A percentile compares a stretch with the other conserved stretches of the same genome.
These are phyloP conservation scores for Stenopsyche tienmushanensis DNA, from an alignment of 1,140 invertebrate species.

Conservation along the genomic window DNA sequence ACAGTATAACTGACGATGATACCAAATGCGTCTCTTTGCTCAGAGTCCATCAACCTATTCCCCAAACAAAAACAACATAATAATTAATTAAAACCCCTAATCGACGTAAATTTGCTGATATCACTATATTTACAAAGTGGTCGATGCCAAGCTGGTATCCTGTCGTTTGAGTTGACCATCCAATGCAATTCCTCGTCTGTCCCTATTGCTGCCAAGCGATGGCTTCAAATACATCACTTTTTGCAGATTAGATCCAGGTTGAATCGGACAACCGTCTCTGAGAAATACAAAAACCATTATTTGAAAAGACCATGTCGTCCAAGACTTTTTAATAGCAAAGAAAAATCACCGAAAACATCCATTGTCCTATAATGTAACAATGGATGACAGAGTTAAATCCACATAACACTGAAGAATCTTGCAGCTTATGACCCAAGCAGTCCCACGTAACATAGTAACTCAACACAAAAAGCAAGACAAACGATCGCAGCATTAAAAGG, in stretches of 20 bases:
- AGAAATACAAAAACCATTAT: constrained; percentile 30
- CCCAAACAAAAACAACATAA: constrained; percentile 37
- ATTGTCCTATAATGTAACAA: no score
- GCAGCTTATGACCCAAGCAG: no score
- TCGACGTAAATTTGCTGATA: no score
- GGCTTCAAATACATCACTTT: constrained; percentile 89
- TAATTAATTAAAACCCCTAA: no score
- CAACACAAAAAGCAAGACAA: no score
- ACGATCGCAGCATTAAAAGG: no score
- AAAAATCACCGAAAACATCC: no score
- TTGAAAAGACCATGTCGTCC: not conserved
- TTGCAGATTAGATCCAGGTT: constrained; percentile 89
- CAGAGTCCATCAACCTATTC: constrained; percentile 72
- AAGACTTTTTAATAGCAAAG: no score
- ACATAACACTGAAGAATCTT: no score
- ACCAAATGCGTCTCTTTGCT: constrained; percentile 83
- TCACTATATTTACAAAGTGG: constrained; percentile 92
- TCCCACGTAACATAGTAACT: no score
- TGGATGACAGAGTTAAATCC: no score
- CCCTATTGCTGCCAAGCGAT: constrained; percentile 74
- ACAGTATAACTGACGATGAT: constrained; percentile 88
- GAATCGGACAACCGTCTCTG: constrained; percentile 92
- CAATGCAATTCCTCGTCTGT: constrained; percentile 90
- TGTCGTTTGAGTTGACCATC: constrained; percentile 91
- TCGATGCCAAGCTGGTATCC: constrained; percentile 92